Conservation (phyloP, 64 coral and sea anemone genomes). For the Cladopsammia gracilis region DNA sequence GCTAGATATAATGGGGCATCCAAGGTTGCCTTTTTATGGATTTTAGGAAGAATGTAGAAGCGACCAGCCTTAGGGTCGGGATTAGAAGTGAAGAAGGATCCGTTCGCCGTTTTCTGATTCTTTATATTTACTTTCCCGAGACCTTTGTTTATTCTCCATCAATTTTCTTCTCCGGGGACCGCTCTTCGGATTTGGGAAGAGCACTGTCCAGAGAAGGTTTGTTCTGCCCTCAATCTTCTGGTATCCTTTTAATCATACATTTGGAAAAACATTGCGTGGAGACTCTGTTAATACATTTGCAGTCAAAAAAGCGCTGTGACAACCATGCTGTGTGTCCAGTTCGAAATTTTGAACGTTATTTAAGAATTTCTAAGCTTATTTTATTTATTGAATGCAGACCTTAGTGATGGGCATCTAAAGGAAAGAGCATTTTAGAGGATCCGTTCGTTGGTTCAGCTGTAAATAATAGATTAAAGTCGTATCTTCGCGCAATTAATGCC, state of each 20-base stretch:
- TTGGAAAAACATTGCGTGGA: constrained; percentile 6
- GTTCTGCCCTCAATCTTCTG: background rate
- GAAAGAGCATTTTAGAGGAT: too few species aligned
- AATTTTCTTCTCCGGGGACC: constrained; percentile 13
- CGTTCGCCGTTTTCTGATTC: too few species aligned
- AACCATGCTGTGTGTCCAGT: background rate
- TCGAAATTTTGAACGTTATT: background rate
- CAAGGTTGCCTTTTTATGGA: too few species aligned
- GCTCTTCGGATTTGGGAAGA: background rate
- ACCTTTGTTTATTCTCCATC: background rate
- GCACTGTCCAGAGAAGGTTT: background rate
- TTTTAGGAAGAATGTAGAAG: too few species aligned
- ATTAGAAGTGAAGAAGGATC: too few species aligned
- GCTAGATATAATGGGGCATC: too few species aligned
- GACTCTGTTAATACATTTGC: background rate
- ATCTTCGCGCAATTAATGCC: background rate
- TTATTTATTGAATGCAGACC: too few species aligned
- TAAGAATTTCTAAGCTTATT: background rate
- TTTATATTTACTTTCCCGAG: background rate
- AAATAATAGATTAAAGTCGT: background rate
- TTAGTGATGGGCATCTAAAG: too few species aligned
- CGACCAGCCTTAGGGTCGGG: too few species aligned
- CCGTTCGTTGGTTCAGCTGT: too few species aligned
- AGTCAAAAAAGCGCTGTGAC: background rate
- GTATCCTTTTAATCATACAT: constrained; percentile 29